Percentiles rank a stretch among this genome's conserved stretches.
phyloP scores from a whole-genome alignment of 2,797 vertebrate species.

The Fringilla coelebs region DNA sequence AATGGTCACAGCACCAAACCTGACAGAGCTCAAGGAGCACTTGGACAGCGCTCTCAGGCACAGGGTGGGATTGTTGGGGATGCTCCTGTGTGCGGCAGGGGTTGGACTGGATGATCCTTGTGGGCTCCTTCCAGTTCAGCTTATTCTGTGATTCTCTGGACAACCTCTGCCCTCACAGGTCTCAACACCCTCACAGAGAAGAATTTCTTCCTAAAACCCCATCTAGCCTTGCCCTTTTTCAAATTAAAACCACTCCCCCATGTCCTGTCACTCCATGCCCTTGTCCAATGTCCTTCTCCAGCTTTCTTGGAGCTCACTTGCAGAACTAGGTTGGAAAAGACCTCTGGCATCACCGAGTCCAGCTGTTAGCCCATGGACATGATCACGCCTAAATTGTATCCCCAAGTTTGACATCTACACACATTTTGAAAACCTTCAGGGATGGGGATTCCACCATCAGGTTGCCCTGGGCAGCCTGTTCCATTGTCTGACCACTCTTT shows the following conservation, averaged over 20 bases:
- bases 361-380: background rate
- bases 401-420: background rate
- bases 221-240: background rate
- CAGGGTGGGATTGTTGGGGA: background rate
- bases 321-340: background rate
- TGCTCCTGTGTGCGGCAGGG: background rate
- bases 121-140: background rate
- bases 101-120: background rate
- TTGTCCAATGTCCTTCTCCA: background rate
- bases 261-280: background rate
- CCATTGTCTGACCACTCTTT: background rate
- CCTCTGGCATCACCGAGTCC: accelerated
- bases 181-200: background rate
- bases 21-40: too few relatives aligned
- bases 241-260: too few relatives aligned
- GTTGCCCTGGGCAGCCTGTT: background rate
- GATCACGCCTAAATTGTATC: background rate
- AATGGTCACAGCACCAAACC: background rate
- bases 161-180: background rate
- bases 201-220: background rate
- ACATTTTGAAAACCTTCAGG: background rate
- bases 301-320: too few relatives aligned
- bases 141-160: background rate
- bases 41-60: background rate
- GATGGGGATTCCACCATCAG: background rate